Conservation (phyloP, 2,113 vertebrate genomes). For the Cairina moschata region DNA sequence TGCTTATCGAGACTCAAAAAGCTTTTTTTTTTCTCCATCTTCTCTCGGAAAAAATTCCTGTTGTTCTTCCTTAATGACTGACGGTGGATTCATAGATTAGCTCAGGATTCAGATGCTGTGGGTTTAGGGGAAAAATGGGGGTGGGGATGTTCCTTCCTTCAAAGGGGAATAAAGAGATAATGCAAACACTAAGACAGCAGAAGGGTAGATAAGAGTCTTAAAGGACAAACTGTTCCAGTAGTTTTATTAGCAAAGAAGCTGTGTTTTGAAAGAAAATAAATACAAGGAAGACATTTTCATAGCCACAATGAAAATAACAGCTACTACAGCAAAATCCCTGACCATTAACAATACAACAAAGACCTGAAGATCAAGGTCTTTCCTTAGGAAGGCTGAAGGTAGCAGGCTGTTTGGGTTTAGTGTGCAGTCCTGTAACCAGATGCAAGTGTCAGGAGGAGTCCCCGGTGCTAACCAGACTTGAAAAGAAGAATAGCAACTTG, state of each 20-base stretch:
- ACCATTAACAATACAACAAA: conserved; percentile 80
- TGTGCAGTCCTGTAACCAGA: conserved; percentile 67
- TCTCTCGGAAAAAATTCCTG: neutral
- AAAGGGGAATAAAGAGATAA: neutral
- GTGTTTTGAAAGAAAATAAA: conserved; percentile 76
- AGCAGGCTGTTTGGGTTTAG: conserved; percentile 68
- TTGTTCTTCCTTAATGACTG: neutral
- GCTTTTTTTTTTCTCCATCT: neutral
- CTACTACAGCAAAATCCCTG: conserved; percentile 86
- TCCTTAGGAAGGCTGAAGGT: conserved; percentile 76
- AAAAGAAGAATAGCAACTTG: conserved; percentile 98
- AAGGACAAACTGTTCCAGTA: conserved; percentile 57
- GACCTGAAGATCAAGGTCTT: conserved; percentile 67
- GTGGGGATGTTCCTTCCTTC: neutral
- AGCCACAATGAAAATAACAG: conserved; percentile 75
- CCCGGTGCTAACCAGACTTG: conserved; percentile 88
- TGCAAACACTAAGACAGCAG: neutral
- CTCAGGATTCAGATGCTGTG: neutral
- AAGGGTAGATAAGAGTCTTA: neutral
- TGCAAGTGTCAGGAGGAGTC: conserved; percentile 67
- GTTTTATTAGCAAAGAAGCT: conserved; percentile 76
- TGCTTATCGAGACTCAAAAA: neutral
- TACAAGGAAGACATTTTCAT: conserved; percentile 74
- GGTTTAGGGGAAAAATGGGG: neutral
- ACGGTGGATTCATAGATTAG: neutral